Conservation (phyloP, 2,797 vertebrate species). For the Darevskia nairensis region DNA sequence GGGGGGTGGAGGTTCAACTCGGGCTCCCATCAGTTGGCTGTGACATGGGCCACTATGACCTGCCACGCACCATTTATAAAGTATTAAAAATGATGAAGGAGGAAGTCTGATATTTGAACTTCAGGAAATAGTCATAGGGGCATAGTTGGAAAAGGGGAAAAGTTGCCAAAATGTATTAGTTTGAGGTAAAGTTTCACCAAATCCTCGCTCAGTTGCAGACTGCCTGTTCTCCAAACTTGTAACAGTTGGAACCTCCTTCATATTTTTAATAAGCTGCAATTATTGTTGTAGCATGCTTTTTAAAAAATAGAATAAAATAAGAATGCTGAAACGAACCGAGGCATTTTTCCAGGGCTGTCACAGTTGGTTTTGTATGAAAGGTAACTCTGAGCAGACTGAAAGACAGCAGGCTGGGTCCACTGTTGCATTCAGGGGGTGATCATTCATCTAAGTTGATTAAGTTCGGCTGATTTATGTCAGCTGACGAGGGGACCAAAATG, state of each 20-base stretch:
- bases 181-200: conserved; percentile 64
- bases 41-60: neutral
- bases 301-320: neutral
- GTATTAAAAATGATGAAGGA: conserved; percentile 1
- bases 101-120: conserved; percentile 57
- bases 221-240: conserved; percentile 11
- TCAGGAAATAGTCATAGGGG: conserved; percentile 44
- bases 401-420: neutral
- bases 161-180: conserved; percentile 66
- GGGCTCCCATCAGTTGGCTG: conserved; percentile 33
- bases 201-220: conserved; percentile 51
- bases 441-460: neutral
- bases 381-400: conserved; percentile 38
- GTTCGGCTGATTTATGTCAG: neutral
- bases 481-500: neutral
- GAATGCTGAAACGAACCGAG: conserved; percentile 46
- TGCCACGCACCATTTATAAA: conserved; percentile 49
- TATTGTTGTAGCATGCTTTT: conserved; percentile 55
- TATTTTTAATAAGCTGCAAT: conserved; percentile 61
- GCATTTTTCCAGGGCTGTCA: conserved; percentile 48
- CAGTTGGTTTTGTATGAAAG: conserved; percentile 53
- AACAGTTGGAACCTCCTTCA: conserved; percentile 30
- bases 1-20: conserved; percentile 22
- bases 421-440: neutral
- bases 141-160: conserved; percentile 45